Base-by-base conservation (phyloP, 2,888 invertebrate genomes). In the Escarpia spicata region DNA sequence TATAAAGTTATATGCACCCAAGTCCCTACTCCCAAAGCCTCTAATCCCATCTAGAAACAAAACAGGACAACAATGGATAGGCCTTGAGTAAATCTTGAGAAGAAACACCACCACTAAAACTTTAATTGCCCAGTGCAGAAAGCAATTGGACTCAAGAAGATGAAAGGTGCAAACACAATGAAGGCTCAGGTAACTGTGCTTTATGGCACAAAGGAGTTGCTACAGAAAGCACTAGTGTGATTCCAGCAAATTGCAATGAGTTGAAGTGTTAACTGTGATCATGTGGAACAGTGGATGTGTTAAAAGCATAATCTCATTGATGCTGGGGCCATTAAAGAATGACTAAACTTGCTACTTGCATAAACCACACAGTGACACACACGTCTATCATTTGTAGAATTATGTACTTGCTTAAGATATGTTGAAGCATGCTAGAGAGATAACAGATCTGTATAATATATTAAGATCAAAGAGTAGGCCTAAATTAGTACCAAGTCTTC, bases 1-100 rank as follows among this genome's bases (percentile, higher is more conserved):
- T 75, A 75, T 75, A 75, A 37, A 37, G 37, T 37, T 37, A 37
- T 37, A 37, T 52, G 52, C 4, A 52, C 52, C 52, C 52, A 9
- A 52, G 52, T 26, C n/a, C 75, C 19, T n/a, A 75, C 75, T n/a
- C 75, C n/a, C n/a, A 26, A 26, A 2, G 1, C 26, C 75, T 26
- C 75, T 75, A 75, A 75, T 75, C 75, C 75, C 75, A 75, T 75
- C 75, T 75, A 26, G n/a, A 75, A 75, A 75, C 75, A 75, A 75
- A 75, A 75, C 75, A 19, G n/a, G 26, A n/a, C 0, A 75, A 75
- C 75, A 75, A 75, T 75, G 19, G 75, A 19, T 3, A 75, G 26
- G n/a, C 75, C 6, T 19, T 6, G 75, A 75, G 75, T 75, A 19
- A 75, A 75, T 75, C 75, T 75, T 52, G 12, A 12, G 75, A 75